phyloP scores from a whole-genome alignment of 2,888 invertebrate genomes.

The Slavum lentiscoides region DNA sequence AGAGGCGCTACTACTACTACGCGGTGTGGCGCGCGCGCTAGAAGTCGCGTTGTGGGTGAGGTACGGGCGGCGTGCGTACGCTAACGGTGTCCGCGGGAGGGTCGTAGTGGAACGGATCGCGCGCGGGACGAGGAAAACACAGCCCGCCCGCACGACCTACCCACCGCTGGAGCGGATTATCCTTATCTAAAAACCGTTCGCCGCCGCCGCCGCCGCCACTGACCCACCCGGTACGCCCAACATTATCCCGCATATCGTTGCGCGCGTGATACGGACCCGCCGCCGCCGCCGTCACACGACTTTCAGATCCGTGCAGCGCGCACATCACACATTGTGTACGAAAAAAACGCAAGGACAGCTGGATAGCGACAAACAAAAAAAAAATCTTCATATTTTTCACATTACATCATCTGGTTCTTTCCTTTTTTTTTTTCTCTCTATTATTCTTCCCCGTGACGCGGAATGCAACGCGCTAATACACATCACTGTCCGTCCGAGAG shows the following conservation, averaged over 20 bases:
- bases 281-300: not conserved
- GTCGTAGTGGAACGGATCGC: too few relatives aligned
- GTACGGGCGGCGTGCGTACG: constrained; percentile 1
- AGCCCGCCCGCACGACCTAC: constrained; percentile 28
- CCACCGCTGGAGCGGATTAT: constrained; percentile 42
- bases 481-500: too few relatives aligned
- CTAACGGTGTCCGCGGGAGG: too few relatives aligned
- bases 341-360: too few relatives aligned
- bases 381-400: too few relatives aligned
- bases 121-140: constrained; percentile 16
- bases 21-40: constrained; percentile 3
- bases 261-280: not conserved
- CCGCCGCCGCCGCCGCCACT: constrained; percentile 15
- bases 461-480: too few relatives aligned
- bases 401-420: too few relatives aligned
- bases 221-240: constrained; percentile 33
- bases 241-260: constrained; percentile 6
- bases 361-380: too few relatives aligned
- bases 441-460: too few relatives aligned
- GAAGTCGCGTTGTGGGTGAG: not conserved
- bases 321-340: constrained; percentile 14
- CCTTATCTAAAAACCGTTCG: constrained; percentile 45
- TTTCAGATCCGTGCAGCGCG: not conserved
- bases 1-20: not conserved
- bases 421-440: too few relatives aligned